Percentiles rank a stretch among this genome's conserved stretches.
phyloP scores from a whole-genome alignment of 2,888 invertebrate genomes.

The Chaetoderma sp. region DNA sequence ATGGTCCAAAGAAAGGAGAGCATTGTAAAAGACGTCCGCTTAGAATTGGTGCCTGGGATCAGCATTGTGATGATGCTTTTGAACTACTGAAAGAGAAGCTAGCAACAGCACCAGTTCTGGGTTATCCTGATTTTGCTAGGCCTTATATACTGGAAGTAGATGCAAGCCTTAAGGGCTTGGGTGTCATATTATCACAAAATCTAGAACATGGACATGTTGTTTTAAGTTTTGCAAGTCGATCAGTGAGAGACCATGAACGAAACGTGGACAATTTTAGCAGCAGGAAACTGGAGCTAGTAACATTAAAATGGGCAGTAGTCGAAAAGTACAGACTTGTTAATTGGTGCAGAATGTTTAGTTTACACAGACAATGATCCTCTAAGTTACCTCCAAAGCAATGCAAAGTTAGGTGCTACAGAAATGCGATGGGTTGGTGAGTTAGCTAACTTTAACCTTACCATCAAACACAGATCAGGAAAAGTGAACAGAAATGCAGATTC shows the following conservation, averaged over 20 bases:
- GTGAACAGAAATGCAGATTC: conserved; percentile 35
- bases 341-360: conserved; percentile 27
- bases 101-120: conserved; percentile 33
- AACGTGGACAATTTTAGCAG: conserved; percentile 36
- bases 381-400: conserved; percentile 24
- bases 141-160: conserved; percentile 39
- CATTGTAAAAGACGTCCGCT: neutral
- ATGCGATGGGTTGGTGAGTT: conserved; percentile 36
- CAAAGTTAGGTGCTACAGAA: conserved; percentile 40
- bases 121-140: conserved; percentile 34
- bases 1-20: conserved; percentile 7
- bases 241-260: conserved; percentile 27
- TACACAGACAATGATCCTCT: conserved; percentile 33
- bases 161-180: conserved; percentile 31
- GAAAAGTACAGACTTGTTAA: conserved; percentile 33
- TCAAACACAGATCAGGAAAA: conserved; percentile 34
- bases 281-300: conserved; percentile 38
- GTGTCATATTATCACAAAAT: conserved; percentile 37
- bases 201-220: conserved; percentile 23
- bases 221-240: conserved; percentile 37
- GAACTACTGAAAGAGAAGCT: conserved; percentile 23
- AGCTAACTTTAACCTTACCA: conserved; percentile 33
- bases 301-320: conserved; percentile 37
- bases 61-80: conserved; percentile 26
- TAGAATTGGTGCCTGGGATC: conserved; percentile 13